phyloP scores from a whole-genome alignment of 2,797 vertebrate species.

The Anabacerthia variegaticeps region DNA sequence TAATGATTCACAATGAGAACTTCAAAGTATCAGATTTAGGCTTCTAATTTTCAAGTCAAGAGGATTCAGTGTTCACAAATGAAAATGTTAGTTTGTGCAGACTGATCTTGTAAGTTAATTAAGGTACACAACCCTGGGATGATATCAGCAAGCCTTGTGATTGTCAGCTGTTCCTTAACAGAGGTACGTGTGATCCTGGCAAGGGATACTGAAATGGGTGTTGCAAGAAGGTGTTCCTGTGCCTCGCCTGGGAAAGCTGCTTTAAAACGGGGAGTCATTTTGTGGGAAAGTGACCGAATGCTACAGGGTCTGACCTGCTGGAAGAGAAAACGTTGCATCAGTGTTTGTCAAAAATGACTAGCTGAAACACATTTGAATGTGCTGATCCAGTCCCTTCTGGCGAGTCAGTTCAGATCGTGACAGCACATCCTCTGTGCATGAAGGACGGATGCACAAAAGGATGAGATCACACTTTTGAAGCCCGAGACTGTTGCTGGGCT shows the following conservation, averaged over 20 bases:
- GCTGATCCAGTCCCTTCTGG: not conserved
- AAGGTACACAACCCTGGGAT: not conserved
- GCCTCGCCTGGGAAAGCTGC: not conserved
- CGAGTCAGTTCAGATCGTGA: not conserved
- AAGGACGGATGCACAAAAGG: not conserved
- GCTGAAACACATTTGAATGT: not conserved
- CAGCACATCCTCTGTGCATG: not conserved
- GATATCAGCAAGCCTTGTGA: not conserved
- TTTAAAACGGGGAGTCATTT: not conserved
- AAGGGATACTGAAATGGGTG: not conserved
- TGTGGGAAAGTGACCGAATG: not conserved
- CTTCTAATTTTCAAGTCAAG: not conserved
- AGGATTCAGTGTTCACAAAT: constrained; percentile 1
- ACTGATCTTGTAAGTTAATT: constrained; percentile 1
- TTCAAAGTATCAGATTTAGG: not conserved
- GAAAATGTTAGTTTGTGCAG: not conserved
- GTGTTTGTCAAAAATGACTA: not conserved
- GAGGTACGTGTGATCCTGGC: not conserved
- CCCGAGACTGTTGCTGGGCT: not conserved
- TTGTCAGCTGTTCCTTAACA: not conserved
- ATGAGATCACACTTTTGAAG: not conserved
- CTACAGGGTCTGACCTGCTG: not conserved
- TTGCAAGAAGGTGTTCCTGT: not conserved
- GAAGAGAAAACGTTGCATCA: not conserved
- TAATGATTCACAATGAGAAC: not conserved